Base-by-base conservation (phyloP, 35 echinoderm and acorn worm species). In the Amphiura filiformis region DNA sequence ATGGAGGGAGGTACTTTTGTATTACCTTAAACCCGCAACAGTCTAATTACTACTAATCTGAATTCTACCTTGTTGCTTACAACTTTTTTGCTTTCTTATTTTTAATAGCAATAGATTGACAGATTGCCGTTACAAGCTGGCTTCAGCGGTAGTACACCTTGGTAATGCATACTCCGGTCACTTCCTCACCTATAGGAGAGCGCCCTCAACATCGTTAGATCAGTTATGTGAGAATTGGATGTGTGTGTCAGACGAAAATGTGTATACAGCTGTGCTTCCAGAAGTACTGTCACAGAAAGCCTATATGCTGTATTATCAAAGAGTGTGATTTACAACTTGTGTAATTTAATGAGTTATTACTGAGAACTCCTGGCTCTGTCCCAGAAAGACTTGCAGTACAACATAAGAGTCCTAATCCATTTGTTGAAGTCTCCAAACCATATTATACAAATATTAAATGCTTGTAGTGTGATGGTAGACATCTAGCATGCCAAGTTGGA, bases 241-340 rank as follows among this genome's bases (percentile, higher is more conserved):
- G 22, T 92, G 89, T 84, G 86, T 92, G 35, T 99, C 93, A 1
- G 93, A 95, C 77, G 79, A 92, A 76, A 84, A 39, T 39, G 93
- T 94, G 1, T 89, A 87, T 47, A 80, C 77, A 9, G 93, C 93
- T 37, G 65, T 75, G n/a, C 18, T 90, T 31, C 86, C 89, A 38
- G 96, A 98, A 82, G 87, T 94, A 0, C 82, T 92, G 17, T 78
- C 90, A 38, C 90, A 94, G 78, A 91, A 92, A 82, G 96, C 96
- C 34, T 98, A 98, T 81, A 98, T 98, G 96, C 88, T 98, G 36
- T 98, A 94, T 56, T 98, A 98, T 82, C 89, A 98, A 85, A 88
- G 93, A 78, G 78, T 87, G 81, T 95, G 82, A 88, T 52, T 20
- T 20, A 28, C 37, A 39, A 1, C 41, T 38, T 35, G 17, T 42